Base-by-base conservation (phyloP, 2,797 vertebrate species). In the Leuciscus waleckii region DNA sequence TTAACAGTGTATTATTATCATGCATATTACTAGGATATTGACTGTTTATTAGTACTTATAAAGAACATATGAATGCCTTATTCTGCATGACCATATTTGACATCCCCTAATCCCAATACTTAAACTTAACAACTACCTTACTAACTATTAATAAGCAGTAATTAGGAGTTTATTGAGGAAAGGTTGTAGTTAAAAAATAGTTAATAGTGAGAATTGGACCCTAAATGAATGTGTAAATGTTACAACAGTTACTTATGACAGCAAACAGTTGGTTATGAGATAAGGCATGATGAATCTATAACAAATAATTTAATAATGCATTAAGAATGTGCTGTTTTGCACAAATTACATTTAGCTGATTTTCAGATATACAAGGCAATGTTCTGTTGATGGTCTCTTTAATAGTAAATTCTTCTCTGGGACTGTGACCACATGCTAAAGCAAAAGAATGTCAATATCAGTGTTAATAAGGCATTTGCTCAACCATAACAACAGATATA, bases 281-380 rank as follows among this genome's bases (percentile, higher is more conserved):
- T 43, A 29, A 43, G 5, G n/a, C 2, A 29, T 78, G 2, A 43
- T 63, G 35, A 11, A 39, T 61, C 1, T n/a, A 23, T 54, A 56
- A 35, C 35, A 35, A 35, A 35, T 35, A 5, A 4, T 75, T 19
- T 32, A 51, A 21, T 74, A 29, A 46, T 71, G 23, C 39, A 8
- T 71, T 73, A 17, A 10, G 29, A 51, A 49, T 54, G 10, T 9
- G 32, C 54, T 56, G 70, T 49, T 14, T 35, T 75, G 26, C 71
- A 13, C 19, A 21, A 37, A 16, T 21, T 0, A 1, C 1, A 54
- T 21, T 14, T 17, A 0, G 39, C 7, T 0, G 14, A 26, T 46
- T 71, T 46, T 43, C 14, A 41, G 23, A 17, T 49, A 70, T 41
- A 16, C 1, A 23, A 70, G 21, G 39, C 23, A 43, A 43, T 26